phyloP scores from a whole-genome alignment of 2,888 invertebrate species.

The Lepeophtheirus nordmannii region DNA sequence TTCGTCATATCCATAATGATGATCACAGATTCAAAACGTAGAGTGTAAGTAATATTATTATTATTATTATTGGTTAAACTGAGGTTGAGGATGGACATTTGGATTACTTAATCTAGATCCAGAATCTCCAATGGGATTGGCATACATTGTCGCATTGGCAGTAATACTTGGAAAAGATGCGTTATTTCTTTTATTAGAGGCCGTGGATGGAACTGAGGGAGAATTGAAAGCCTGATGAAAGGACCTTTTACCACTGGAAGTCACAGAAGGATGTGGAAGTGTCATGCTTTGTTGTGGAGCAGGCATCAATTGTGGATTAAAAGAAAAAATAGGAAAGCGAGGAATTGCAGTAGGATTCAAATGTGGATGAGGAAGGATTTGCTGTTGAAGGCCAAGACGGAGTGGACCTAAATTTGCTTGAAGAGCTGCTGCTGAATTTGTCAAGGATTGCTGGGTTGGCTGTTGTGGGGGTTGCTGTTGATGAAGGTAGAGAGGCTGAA shows the following conservation, averaged over 20 bases:
- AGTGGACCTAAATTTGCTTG: background rate
- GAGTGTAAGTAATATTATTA: too few relatives aligned
- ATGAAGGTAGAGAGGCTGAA: background rate
- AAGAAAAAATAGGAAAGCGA: conserved; percentile 22
- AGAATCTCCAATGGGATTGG: background rate
- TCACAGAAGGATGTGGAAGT: conserved; percentile 9
- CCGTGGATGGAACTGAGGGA: background rate
- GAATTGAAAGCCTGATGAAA: conserved; percentile 51
- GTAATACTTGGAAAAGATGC: background rate
- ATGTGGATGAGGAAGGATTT: conserved; percentile 23
- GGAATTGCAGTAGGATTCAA: background rate
- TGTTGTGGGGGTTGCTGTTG: background rate
- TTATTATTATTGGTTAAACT: background rate
- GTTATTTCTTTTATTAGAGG: background rate
- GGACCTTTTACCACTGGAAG: conserved; percentile 44
- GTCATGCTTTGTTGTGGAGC: conserved; percentile 11
- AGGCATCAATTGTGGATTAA: conserved; percentile 20
- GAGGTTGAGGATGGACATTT: background rate
- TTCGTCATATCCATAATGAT: too few relatives aligned
- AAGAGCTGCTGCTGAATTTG: background rate
- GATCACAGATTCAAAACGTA: too few relatives aligned
- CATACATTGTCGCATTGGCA: conserved; percentile 2
- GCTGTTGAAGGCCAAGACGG: too few relatives aligned
- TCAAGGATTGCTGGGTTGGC: background rate
- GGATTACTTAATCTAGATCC: background rate